These are phyloP conservation scores for Criorhina ranunculi DNA, from an alignment of 2,888 invertebrate species.

Conservation along the genomic window DNA sequence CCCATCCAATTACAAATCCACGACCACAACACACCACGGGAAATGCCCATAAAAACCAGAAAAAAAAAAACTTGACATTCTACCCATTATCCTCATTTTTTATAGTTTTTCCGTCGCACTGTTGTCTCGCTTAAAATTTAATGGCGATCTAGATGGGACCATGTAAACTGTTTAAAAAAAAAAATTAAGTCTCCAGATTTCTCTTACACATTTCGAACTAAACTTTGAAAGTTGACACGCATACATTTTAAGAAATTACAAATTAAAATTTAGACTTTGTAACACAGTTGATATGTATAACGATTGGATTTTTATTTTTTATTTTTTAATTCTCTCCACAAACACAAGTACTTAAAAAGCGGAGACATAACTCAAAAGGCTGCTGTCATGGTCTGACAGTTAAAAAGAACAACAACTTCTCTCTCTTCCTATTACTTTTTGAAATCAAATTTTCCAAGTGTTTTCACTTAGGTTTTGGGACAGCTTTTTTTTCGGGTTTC, in stretches of 20 bases:
- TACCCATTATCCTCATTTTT: background rate
- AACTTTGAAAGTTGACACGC: background rate
- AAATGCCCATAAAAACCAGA: constrained; percentile 11
- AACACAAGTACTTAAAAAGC: background rate
- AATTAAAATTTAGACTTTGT: background rate
- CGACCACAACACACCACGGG: background rate
- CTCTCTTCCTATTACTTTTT: background rate
- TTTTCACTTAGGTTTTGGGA: constrained; percentile 8
- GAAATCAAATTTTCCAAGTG: constrained; percentile 14
- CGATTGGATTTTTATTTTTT: constrained; percentile 4
- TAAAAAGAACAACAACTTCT: background rate
- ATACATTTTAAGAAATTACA: background rate
- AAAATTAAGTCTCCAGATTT: constrained; percentile 14
- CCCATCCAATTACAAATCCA: constrained; percentile 36
- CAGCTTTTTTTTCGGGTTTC: background rate
- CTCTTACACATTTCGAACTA: background rate
- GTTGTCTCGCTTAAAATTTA: constrained; percentile 14
- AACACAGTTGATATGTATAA: too few species aligned
- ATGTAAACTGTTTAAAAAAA: background rate
- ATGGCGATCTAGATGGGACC: constrained; percentile 10
- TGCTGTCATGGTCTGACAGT: constrained; percentile 8
- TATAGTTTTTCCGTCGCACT: constrained; percentile 16
- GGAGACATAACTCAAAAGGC: background rate
- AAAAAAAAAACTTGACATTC: constrained; percentile 14
- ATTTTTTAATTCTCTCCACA: background rate